phyloP scores from a whole-genome alignment of 2,888 invertebrate species.

The Brachyptera putata region DNA sequence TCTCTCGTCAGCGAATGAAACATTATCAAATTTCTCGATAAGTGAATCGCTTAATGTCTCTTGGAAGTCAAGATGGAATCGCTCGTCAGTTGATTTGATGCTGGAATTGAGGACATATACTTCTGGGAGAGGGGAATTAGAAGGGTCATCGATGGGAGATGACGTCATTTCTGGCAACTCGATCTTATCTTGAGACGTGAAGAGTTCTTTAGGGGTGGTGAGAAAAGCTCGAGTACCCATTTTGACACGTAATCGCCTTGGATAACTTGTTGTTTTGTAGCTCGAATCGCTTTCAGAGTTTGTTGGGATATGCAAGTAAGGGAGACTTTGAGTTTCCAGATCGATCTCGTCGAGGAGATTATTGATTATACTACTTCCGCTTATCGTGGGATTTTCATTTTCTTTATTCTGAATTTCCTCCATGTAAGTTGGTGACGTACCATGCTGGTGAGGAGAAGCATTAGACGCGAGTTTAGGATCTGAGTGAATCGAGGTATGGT shows the following conservation, averaged over 20 bases:
- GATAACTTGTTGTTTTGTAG: neutral
- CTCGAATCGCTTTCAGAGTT: slow-evolving; percentile 52
- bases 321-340: slow-evolving; percentile 37
- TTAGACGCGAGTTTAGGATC: neutral
- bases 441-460: neutral
- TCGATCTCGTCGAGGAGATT: slow-evolving; percentile 39
- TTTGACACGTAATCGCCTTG: slow-evolving; percentile 59
- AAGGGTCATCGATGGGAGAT: neutral
- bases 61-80: slow-evolving; percentile 48
- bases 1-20: slow-evolving; percentile 68
- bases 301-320: slow-evolving; percentile 15
- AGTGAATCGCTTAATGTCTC: slow-evolving; percentile 62
- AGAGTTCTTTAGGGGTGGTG: slow-evolving; percentile 40
- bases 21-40: slow-evolving; percentile 64
- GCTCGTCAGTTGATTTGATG: slow-evolving; percentile 49
- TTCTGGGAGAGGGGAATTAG: slow-evolving; percentile 43
- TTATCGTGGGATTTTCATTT: slow-evolving; percentile 55
- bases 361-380: neutral
- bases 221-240: slow-evolving; percentile 69
- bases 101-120: slow-evolving; percentile 55
- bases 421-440: slow-evolving; percentile 43
- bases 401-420: slow-evolving; percentile 64
- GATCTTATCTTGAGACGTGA: slow-evolving; percentile 25
- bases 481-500: neutral
- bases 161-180: neutral